Evolutionary conservation across 2,888 invertebrate genomes (phyloP).

Genomic region (Lasioglossum vierecki): DNA sequence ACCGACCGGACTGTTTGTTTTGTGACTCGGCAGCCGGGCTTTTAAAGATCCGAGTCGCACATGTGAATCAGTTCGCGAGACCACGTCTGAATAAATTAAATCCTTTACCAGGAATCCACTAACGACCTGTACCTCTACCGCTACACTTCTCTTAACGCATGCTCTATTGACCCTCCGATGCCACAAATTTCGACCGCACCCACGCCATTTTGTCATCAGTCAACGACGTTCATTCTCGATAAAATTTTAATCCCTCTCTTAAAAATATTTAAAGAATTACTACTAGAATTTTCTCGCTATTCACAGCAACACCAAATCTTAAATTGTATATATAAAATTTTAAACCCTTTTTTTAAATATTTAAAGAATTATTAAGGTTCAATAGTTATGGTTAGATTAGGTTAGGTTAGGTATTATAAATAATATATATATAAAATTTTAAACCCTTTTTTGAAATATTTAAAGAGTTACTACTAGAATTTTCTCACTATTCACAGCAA

Average conservation of each 20-base stretch:
- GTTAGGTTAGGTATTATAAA: too few species aligned
- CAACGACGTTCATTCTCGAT: background rate
- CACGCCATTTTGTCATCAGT: background rate
- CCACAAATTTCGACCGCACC: slow-evolving; percentile 1
- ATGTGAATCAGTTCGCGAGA: slow-evolving; percentile 63
- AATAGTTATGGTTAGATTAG: too few species aligned
- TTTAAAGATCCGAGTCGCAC: slow-evolving; percentile 66
- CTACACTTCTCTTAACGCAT: slow-evolving; percentile 68
- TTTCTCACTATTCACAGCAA: too few species aligned
- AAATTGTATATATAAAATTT: too few species aligned
- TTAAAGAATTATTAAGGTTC: too few species aligned
- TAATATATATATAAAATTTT: background rate
- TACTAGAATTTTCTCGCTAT: too few species aligned
- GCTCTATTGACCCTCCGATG: slow-evolving; percentile 47
- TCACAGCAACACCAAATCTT: too few species aligned
- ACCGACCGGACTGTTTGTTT: slow-evolving; percentile 65
- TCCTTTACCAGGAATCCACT: slow-evolving; percentile 78
- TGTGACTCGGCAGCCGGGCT: slow-evolving; percentile 51
- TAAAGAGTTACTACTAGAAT: too few species aligned
- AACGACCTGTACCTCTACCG: slow-evolving; percentile 74
- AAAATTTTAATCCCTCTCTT: background rate
- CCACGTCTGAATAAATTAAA: slow-evolving; percentile 79
- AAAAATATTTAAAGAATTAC: too few species aligned
- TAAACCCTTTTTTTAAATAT: too few species aligned
- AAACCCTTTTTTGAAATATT: background rate